Evolutionary conservation across 2,888 invertebrate genomes (phyloP).

Genomic region (Lithophane semibrunnea): DNA sequence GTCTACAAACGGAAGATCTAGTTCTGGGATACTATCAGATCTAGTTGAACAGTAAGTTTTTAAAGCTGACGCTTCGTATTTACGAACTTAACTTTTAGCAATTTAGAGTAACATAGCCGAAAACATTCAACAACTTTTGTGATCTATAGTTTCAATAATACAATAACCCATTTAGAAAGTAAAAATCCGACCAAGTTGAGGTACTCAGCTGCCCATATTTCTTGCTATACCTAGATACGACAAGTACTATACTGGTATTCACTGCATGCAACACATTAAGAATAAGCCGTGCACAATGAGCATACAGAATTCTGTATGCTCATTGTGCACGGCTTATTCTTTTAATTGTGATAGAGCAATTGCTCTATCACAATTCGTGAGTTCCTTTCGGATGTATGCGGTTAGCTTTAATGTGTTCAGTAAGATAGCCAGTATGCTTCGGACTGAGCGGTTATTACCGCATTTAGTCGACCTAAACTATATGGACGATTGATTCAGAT

Average conservation of each 20-base stretch:
- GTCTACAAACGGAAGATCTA: background rate
- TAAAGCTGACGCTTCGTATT: background rate
- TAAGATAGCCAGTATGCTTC: constrained; percentile 21
- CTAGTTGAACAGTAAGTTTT: background rate
- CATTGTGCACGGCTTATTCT: too few species aligned
- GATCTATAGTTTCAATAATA: background rate
- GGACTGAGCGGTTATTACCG: constrained; percentile 13
- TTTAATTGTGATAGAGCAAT: too few species aligned
- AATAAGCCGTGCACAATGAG: constrained; percentile 15
- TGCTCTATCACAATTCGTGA: constrained; percentile 12
- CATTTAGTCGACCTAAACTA: background rate
- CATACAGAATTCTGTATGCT: too few species aligned
- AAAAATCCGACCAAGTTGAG: background rate
- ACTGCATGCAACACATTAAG: constrained; percentile 10
- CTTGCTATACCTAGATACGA: background rate
- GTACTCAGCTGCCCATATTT: background rate
- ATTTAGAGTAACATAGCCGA: background rate
- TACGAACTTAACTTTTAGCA: background rate
- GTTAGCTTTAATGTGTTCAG: constrained; percentile 12
- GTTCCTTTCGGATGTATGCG: constrained; percentile 37
- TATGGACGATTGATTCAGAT: constrained; percentile 18
- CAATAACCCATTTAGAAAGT: background rate
- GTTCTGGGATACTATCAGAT: background rate
- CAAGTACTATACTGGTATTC: background rate
- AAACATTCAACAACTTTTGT: background rate